Conservation (phyloP, 2,888 invertebrate genomes). For the Diachrysia chrysitis region DNA sequence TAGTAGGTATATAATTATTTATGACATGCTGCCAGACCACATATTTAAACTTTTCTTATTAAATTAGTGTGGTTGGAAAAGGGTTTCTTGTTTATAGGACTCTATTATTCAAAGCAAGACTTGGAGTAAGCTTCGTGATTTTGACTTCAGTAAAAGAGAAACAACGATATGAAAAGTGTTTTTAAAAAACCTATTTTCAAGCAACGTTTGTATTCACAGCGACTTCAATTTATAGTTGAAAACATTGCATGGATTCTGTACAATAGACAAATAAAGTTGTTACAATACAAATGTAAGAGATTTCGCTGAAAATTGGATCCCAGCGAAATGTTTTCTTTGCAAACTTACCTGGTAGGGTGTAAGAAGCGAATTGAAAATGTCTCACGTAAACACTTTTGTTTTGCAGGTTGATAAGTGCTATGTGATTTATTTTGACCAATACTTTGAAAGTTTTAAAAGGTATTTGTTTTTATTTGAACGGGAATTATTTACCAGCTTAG, state of each 20-base stretch:
- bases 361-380: slow-evolving; percentile 14
- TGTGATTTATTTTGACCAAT: background rate
- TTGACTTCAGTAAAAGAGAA: too few relatives aligned
- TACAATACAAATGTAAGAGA: slow-evolving; percentile 10
- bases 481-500: too few relatives aligned
- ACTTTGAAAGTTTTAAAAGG: background rate
- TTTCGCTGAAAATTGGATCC: slow-evolving; percentile 1
- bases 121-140: too few relatives aligned
- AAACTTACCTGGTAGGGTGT: slow-evolving; percentile 8
- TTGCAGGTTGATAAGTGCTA: background rate
- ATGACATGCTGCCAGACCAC: too few relatives aligned
- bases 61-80: too few relatives aligned
- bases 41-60: too few relatives aligned
- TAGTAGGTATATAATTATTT: too few relatives aligned
- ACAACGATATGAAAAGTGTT: background rate
- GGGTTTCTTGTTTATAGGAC: too few relatives aligned
- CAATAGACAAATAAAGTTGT: slow-evolving; percentile 19
- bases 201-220: background rate
- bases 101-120: too few relatives aligned
- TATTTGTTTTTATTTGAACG: background rate
- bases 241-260: background rate
- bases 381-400: slow-evolving; percentile 3
- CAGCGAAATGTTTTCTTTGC: slow-evolving; percentile 8
- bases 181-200: background rate
- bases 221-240: slow-evolving; percentile 2